A percentile compares a stretch with the other conserved stretches of the same genome.
phyloP scores from a whole-genome alignment of 2,113 vertebrate species.

The Rhinopithecus roxellana region DNA sequence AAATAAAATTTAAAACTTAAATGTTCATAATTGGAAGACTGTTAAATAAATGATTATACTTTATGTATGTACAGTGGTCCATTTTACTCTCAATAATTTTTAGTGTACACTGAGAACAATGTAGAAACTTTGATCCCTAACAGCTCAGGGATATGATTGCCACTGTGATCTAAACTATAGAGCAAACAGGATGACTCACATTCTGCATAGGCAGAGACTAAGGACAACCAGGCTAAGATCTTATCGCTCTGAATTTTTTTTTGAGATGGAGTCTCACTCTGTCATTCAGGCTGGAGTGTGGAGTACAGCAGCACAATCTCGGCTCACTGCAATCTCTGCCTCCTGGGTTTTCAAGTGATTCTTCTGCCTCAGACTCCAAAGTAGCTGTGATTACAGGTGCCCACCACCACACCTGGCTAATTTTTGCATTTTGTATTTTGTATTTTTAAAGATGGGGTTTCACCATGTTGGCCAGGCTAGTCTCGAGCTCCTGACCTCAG shows the following conservation, averaged over 20 bases:
- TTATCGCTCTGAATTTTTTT: neutral
- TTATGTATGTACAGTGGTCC: neutral
- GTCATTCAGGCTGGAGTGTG: no score
- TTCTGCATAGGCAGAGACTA: neutral
- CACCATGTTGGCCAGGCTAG: no score
- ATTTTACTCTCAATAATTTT: neutral
- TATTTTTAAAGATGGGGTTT: no score
- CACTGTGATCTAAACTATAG: neutral
- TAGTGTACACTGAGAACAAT: neutral
- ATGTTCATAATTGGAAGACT: neutral
- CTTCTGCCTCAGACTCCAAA: no score
- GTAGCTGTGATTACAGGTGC: no score
- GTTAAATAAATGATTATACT: neutral
- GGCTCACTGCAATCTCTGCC: no score
- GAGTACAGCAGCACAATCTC: no score
- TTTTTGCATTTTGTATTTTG: no score
- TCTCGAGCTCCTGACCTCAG: no score
- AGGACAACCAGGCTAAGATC: neutral
- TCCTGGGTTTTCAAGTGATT: no score
- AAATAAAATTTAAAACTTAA: neutral
- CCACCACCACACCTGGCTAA: no score
- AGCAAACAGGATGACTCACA: neutral
- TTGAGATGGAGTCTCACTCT: no score
- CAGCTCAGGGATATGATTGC: neutral
- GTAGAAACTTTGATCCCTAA: neutral